Evolutionary conservation across 2,797 vertebrate genomes (phyloP), one percentile per base, ranked within the genome.

Genomic region (Scleropages formosus): DNA sequence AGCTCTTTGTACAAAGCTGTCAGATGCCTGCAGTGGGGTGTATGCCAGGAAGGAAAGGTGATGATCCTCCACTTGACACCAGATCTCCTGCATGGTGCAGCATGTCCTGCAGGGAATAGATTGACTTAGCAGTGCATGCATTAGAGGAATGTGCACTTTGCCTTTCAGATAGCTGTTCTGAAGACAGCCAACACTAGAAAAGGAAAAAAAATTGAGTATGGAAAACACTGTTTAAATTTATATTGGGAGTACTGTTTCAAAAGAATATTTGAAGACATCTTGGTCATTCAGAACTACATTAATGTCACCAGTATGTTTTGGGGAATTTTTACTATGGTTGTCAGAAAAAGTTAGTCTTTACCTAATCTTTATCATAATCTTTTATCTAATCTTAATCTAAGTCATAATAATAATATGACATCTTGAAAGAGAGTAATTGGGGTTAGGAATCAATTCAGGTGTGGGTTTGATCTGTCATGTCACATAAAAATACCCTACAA

Each of bases 81-180:
- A 49, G 44, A 44, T 26, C 20, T 68, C 39, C 16, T 51, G 22
- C 24, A 68, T 49, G 22, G 20, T 24, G 66, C 66, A 68, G 20
- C n/a, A n/a, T 68, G 66, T 68, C 66, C 46, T 22, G 66, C 9
- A 51, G 11, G 22, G 51, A 68, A 51, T 51, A 4, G 22, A 46
- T 47, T 44, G 44, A 68, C 46, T 49, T 51, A 47, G 47, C 68
- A 51, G 68, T 51, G 44, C 0, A 11, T n/a, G 20, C 11, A 49
- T 46, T 46, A 66, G 46, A 22, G 66, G 47, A 18, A 47, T 67
- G n/a, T 49, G 65, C n/a, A n/a, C n/a, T n/a, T n/a, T n/a, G n/a
- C n/a, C n/a, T n/a, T n/a, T n/a, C n/a, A n/a, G n/a, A n/a, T n/a
- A n/a, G n/a, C 4, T 49, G 39, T 10, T 20, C 20, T 46, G 31